Base-by-base conservation (phyloP, 2,888 invertebrate genomes). In the Pediacus dermestoides region DNA sequence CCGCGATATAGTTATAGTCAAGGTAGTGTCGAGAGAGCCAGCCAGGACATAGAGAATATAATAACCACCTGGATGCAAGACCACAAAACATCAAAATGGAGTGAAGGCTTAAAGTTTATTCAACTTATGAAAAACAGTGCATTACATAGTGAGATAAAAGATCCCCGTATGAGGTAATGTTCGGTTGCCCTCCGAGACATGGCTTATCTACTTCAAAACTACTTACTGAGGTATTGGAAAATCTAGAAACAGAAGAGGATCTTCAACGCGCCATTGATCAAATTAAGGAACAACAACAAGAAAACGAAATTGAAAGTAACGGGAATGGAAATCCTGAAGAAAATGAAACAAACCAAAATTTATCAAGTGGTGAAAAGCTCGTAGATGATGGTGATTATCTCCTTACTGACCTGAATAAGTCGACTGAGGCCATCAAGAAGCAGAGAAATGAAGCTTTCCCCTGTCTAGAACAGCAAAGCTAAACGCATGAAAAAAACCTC, bases 91-190 rank as follows among this genome's bases (percentile, higher is more conserved):
- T 56, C 30, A 23, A 61, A 63, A 39, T 71, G 68, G 70, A 60
- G 58, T 8, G 57, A 67, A 50, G 69, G 68, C 8, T 44, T 68
- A 34, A 28, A 46, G 26, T 68, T 66, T 53, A 50, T 68, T 13
- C 68, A 70, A 44, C 54, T 66, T 36, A 63, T 60, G 61, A 70
- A 70, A 58, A 70, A 70, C 46, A 43, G 52, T 44, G 57, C 61
- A 10, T 48, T 53, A 44, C 63, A 69, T 50, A 22, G 51, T 32
- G 66, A 58, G 26, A 68, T 50, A 10, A 52, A 51, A 38, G 34
- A 42, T 48, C 46, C 12, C 58, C 59, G 16, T 59, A 61, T 39
- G 43, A 56, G 48, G 58, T 57, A 26, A 44, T 54, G 35, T 53
- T 59, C 37, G 54, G 58, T 12, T 31, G 38, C 16, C 39, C 37